Conservation (phyloP, 64 coral and sea anemone genomes). For the Pocillopora verrucosa region DNA sequence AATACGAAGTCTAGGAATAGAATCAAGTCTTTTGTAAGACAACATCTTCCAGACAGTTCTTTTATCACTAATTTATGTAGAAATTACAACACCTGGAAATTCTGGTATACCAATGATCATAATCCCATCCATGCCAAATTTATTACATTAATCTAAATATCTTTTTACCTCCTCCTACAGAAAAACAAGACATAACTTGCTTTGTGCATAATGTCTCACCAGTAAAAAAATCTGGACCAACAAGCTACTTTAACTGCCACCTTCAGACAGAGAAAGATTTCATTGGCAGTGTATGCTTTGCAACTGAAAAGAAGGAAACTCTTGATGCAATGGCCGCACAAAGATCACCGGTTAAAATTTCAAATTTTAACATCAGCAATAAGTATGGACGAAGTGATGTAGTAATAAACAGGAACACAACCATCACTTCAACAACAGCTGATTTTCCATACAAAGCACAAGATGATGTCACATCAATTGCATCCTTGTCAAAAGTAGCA, state of each 20-base stretch:
- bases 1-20: slow-evolving; percentile 28
- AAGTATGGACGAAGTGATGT: no score
- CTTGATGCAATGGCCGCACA: slow-evolving; percentile 57
- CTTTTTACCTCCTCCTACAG: slow-evolving; percentile 35
- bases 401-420: no score
- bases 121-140: slow-evolving; percentile 20
- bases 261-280: slow-evolving; percentile 71
- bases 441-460: no score
- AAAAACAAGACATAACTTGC: slow-evolving; percentile 54
- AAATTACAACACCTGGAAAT: slow-evolving; percentile 39
- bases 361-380: slow-evolving; percentile 55
- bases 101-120: slow-evolving; percentile 27
- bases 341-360: slow-evolving; percentile 76
- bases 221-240: slow-evolving; percentile 58
- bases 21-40: slow-evolving; percentile 14
- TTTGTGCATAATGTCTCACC: slow-evolving; percentile 81
- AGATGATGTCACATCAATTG: no score
- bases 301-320: slow-evolving; percentile 70
- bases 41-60: slow-evolving; percentile 19
- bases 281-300: slow-evolving; percentile 72
- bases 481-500: no score
- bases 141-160: slow-evolving; percentile 23
- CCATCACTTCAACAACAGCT: no score
- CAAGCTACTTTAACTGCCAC: slow-evolving; percentile 72
- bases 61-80: slow-evolving; percentile 34